A percentile compares a stretch with the other conserved stretches of the same genome.
phyloP scores from a whole-genome alignment of 30 jellyfish, hydroid and myxozoan species.

The Clytia hemisphaerica region DNA sequence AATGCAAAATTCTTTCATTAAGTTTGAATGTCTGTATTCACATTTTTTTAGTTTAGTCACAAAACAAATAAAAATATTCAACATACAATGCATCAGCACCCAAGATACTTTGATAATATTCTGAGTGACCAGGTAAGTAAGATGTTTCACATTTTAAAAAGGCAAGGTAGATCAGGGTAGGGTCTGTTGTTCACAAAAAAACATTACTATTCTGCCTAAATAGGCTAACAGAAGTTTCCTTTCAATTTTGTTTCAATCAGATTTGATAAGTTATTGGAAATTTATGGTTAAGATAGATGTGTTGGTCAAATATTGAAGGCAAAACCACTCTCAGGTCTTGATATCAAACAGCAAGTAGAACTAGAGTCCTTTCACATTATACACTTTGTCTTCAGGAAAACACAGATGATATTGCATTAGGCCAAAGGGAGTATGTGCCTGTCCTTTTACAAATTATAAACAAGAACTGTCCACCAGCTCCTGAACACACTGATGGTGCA shows the following conservation, averaged over 20 bases:
- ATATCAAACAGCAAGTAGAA: neutral
- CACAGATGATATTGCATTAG: conserved; percentile 68
- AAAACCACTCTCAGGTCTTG: neutral
- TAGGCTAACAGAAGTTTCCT: neutral
- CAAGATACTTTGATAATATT: conserved; percentile 80
- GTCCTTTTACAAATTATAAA: conserved; percentile 65
- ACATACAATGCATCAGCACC: conserved; percentile 63
- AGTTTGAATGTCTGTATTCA: no score
- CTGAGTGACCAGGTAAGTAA: conserved; percentile 51
- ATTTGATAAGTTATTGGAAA: neutral
- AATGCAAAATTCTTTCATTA: no score
- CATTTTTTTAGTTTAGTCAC: neutral
- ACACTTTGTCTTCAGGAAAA: conserved; percentile 24
- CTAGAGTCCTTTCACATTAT: neutral
- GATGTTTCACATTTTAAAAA: no score
- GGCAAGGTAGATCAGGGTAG: neutral
- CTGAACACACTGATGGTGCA: conserved; percentile 93
- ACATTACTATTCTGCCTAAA: neutral
- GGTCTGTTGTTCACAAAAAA: no score
- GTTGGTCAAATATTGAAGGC: no score
- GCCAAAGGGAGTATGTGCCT: conserved; percentile 92
- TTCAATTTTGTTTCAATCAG: neutral
- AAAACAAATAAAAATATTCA: neutral
- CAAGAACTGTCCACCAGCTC: conserved; percentile 85
- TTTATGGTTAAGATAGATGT: neutral